Conservation (phyloP, 30 jellyfish, hydroid and myxozoan genomes). For the Cassiopea xamachana region DNA sequence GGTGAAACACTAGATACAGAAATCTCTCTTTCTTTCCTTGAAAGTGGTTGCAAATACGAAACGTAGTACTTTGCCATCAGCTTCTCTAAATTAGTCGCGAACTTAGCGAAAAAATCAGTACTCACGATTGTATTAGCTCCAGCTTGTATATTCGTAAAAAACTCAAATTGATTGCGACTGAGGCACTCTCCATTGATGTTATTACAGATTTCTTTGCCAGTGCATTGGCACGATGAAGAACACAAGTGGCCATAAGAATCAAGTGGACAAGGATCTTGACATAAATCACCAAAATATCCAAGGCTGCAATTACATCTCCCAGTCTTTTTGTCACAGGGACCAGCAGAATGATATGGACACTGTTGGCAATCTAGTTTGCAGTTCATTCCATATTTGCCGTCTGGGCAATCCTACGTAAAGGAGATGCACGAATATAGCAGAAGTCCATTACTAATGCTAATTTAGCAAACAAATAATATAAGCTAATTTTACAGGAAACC, state of each 20-base stretch:
- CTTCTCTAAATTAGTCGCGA: slow-evolving; percentile 49
- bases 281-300: slow-evolving; percentile 75
- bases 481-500: no score
- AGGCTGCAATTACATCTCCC: slow-evolving; percentile 85
- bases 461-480: no score
- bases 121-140: neutral
- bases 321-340: slow-evolving; percentile 73
- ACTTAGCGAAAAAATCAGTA: slow-evolving; percentile 6
- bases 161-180: slow-evolving; percentile 28
- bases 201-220: slow-evolving; percentile 56
- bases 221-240: slow-evolving; percentile 64
- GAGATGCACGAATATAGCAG: neutral
- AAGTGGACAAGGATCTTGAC: slow-evolving; percentile 79
- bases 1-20: neutral
- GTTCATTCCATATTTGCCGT: slow-evolving; percentile 63
- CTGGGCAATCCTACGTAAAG: slow-evolving; percentile 70
- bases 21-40: neutral
- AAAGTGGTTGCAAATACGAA: neutral
- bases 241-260: slow-evolving; percentile 71
- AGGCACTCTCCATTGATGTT: slow-evolving; percentile 82
- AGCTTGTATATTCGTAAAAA: slow-evolving; percentile 47
- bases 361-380: slow-evolving; percentile 62
- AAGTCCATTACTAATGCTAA: no score
- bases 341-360: slow-evolving; percentile 58
- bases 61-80: slow-evolving; percentile 69